Evolutionary conservation across 2,113 vertebrate species (phyloP), one percentile per base, ranked within the genome.

Genomic region (Semnopithecus entellus): DNA sequence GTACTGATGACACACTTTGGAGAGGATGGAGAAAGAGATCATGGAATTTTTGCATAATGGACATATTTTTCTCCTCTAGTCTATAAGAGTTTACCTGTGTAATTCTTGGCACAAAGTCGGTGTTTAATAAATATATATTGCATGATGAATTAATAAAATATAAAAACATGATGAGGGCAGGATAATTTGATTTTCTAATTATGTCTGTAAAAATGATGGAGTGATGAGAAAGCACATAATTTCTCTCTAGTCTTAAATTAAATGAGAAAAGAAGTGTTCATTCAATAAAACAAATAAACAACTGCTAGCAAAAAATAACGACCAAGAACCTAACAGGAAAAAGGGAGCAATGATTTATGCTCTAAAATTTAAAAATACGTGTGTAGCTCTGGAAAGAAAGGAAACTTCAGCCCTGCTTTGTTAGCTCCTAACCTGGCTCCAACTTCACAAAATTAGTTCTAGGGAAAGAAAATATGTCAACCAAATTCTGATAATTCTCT

Each of bases 151-250:
- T 23, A 96, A 88, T 88, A 11, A 85, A 93, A 86, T 66, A 45
- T 52, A 81, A 93, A 61, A 86, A 57, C 12, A 52, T 23, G 6
- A 35, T 43, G 13, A 76, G 0, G 27, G 5, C 12, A 91, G 25
- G 23, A 30, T 59, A 64, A 30, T 80, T 89, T 88, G 72, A 91
- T 85, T 95, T 95, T 85, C n/a, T 78, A 61, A 50, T 94, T 81
- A 80, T 35, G 30, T 25, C 38, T 87, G 16, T 45, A 75, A 85
- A 97, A 96, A 87, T 61, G 75, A 50, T 48, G 2, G 52, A 20
- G 3, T 75, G 22, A 61, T 3, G 8, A 61, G 84, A 72, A 81
- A 85, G 86, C 57, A 93, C 6, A 32, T 55, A 59, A 86, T 92
- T 90, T 95, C 9, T 35, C 50, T 80, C 20, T 73, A 52, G 13